Percentiles rank a stretch among this genome's conserved stretches.
These are phyloP conservation scores for Cryptotis parvus DNA, from an alignment of 2,113 vertebrate genomes.

Conservation along the genomic window DNA sequence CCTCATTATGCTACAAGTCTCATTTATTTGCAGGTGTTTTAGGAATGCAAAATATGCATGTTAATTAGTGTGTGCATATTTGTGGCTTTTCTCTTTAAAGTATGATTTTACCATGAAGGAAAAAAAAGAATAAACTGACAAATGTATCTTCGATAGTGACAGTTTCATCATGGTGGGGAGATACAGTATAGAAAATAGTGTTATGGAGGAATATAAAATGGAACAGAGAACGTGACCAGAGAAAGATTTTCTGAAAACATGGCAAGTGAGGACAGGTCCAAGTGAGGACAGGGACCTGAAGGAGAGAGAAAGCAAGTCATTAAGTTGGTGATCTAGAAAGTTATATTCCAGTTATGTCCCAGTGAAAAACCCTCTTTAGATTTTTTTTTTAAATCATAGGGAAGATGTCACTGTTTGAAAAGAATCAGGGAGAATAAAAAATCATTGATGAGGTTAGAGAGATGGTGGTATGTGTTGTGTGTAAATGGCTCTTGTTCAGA, in stretches of 20 bases:
- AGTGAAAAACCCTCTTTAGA: background rate
- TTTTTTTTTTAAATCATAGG: background rate
- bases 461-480: background rate
- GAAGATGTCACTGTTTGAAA: background rate
- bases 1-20: constrained; percentile 36
- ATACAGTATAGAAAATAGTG: background rate
- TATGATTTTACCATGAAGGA: constrained; percentile 5
- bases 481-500: background rate
- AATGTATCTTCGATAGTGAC: background rate
- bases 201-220: background rate
- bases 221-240: background rate
- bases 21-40: constrained; percentile 26
- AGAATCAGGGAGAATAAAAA: background rate
- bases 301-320: background rate
- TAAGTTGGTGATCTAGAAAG: background rate
- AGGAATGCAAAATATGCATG: constrained; percentile 47
- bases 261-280: too few species aligned
- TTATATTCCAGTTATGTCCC: background rate
- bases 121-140: background rate
- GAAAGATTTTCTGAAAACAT: background rate
- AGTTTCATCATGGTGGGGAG: background rate
- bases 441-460: background rate
- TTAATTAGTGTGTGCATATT: constrained; percentile 22
- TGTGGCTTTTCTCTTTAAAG: constrained; percentile 48
- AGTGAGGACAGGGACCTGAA: background rate